Base-by-base conservation (phyloP, 2,888 invertebrate species). In the Melinopterus prodromus region DNA sequence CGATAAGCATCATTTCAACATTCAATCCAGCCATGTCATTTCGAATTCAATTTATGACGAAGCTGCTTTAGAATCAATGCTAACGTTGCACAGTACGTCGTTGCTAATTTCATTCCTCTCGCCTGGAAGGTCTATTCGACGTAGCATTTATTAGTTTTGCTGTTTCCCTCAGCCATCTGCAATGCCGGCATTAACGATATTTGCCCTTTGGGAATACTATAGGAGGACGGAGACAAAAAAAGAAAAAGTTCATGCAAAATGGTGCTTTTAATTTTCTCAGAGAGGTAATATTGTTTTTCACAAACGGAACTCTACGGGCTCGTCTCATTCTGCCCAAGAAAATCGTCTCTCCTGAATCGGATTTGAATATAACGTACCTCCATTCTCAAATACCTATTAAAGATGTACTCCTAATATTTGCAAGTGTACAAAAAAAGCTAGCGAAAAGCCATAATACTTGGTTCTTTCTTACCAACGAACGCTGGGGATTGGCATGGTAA, bases 241-340 rank as follows among this genome's bases (percentile, higher is more conserved):
- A 74, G 74, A 36, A 74, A 74, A 74, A 74, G 74, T 74, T 35
- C 36, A 35, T n/a, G 74, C 74, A 35, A 37, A 74, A 74, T 37
- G 74, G 74, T 5, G 74, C 74, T 74, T 74, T 74, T 74, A 74
- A 74, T 74, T 74, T 74, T 74, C 37, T 37, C 74, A 37, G 26
- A 26, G 74, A 74, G 36, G 74, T 74, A 74, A 74, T 74, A 74
- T 74, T 74, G 74, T 74, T 35, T 53, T 53, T 36, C 74, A 37
- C 74, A 74, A 74, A 74, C 74, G 35, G 35, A 71, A 71, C 71
- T 26, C 26, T 26, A 26, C 26, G 53, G 53, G 53, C 9, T 9
- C 53, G 53, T 9, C 53, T 12, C 12, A 12, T 53, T 9, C 53
- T 53, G 53, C 53, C 1, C 53, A 53, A 53, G 53, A 53, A 53